Base-by-base conservation (phyloP, 2,888 invertebrate genomes). In the Polydesmus complanatus region DNA sequence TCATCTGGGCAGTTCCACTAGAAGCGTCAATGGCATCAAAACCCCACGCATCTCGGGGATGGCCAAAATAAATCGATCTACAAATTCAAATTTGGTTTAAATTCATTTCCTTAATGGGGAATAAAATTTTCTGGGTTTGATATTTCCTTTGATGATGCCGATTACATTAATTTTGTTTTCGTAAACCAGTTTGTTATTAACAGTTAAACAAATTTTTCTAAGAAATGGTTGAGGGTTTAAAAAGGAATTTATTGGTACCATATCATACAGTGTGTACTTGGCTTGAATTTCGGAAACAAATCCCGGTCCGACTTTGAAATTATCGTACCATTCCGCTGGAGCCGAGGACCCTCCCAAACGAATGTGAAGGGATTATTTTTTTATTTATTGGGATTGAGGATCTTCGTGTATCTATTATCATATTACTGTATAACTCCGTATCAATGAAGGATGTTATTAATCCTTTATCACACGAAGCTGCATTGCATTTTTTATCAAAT, bases 41-140 rank as follows among this genome's bases (percentile, higher is more conserved):
- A 23, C 72, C 71, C 79, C 78, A 79, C 26, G 78, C 76, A 66
- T 79, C 79, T 50, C 76, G 71, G 67, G 79, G 79, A 67, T 79
- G 1, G 78, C 63, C 62, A 79, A 65, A 8, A 79, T 74, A 66
- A 78, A 79, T 23, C 76, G 68, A 66, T 78, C 79, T 71, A 67
- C 22, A 23, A 47, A 26, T 2, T 48, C 2, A 25, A 47, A 18
- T 57, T 37, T 5, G 27, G n/a, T n/a, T n/a, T n/a, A n/a, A n/a
- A n/a, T n/a, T n/a, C n/a, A n/a, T n/a, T n/a, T n/a, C n/a, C n/a
- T n/a, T n/a, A n/a, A n/a, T n/a, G n/a, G n/a, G n/a, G n/a, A n/a
- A n/a, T n/a, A n/a, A n/a, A n/a, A n/a, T n/a, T 21, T 37, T 67
- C 68, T 67, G 27, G 68, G 68, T 59, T 74, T 73, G 47, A 69